Conservation (phyloP, 1,140 invertebrate genomes). For the Diprion similis region DNA sequence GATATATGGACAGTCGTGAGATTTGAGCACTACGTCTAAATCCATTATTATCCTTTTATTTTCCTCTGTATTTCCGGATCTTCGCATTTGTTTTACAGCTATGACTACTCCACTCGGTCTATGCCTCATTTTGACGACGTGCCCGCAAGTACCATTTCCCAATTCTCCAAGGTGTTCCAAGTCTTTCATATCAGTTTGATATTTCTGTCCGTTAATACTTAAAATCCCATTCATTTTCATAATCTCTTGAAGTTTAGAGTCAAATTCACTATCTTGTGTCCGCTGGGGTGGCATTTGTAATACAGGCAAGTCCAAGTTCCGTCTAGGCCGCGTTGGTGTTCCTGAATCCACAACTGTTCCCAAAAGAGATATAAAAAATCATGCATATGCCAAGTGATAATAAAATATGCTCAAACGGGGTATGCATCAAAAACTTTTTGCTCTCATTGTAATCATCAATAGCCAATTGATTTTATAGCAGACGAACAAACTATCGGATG, state of each 20-base stretch:
- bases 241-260: slow-evolving; percentile 79
- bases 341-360: slow-evolving; percentile 58
- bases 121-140: slow-evolving; percentile 96
- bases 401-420: no score
- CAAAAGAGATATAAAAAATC: slow-evolving; percentile 5
- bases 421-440: no score
- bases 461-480: no score
- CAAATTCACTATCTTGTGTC: slow-evolving; percentile 68
- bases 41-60: slow-evolving; percentile 99
- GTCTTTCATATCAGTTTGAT: slow-evolving; percentile 86
- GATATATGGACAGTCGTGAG: slow-evolving; percentile 96
- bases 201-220: slow-evolving; percentile 79
- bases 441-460: no score
- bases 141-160: slow-evolving; percentile 96
- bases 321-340: slow-evolving; percentile 57
- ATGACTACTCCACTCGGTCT: slow-evolving; percentile 84
- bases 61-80: slow-evolving; percentile 95
- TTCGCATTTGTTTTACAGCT: slow-evolving; percentile 98
- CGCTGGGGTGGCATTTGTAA: slow-evolving; percentile 63
- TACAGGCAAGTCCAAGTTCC: slow-evolving; percentile 61
- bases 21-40: slow-evolving; percentile 95
- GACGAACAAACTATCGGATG: no score
- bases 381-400: no score
- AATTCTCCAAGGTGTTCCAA: slow-evolving; percentile 89
- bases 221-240: slow-evolving; percentile 85